Conservation (phyloP, 2,888 invertebrate species). For the Eupsilia transversa region DNA sequence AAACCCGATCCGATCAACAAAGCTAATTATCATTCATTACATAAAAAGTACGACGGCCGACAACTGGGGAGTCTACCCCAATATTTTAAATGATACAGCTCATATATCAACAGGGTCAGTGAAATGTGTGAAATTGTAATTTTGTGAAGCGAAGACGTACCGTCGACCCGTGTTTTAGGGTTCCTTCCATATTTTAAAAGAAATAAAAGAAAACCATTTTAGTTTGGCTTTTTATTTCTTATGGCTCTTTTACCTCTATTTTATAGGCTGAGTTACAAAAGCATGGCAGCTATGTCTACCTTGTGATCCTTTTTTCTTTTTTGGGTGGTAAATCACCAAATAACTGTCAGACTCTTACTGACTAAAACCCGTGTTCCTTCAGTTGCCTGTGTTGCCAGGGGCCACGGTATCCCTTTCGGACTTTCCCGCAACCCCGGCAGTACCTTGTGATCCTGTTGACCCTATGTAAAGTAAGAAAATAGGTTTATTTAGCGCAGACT, state of each 20-base stretch:
- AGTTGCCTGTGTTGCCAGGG: no score
- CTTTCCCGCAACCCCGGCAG: no score
- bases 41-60: slow-evolving; percentile 37
- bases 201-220: slow-evolving; percentile 5
- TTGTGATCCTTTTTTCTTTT: no score
- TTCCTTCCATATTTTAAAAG: background rate
- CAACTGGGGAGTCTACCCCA: slow-evolving; percentile 49
- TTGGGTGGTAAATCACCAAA: no score
- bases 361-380: no score
- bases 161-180: slow-evolving; percentile 36
- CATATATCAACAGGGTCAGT: slow-evolving; percentile 70
- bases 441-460: no score
- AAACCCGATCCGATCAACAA: slow-evolving; percentile 48
- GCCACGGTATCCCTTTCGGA: no score
- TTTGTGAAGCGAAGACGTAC: slow-evolving; percentile 55
- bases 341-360: no score
- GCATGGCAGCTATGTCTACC: no score
- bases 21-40: slow-evolving; percentile 51
- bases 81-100: slow-evolving; percentile 72
- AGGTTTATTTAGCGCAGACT: background rate
- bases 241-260: background rate
- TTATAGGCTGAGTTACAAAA: background rate
- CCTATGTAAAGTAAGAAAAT: background rate
- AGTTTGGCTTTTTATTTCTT: background rate
- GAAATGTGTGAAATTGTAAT: slow-evolving; percentile 75